phyloP scores from a whole-genome alignment of 1,140 invertebrate species.

The Watersipora subatra region DNA sequence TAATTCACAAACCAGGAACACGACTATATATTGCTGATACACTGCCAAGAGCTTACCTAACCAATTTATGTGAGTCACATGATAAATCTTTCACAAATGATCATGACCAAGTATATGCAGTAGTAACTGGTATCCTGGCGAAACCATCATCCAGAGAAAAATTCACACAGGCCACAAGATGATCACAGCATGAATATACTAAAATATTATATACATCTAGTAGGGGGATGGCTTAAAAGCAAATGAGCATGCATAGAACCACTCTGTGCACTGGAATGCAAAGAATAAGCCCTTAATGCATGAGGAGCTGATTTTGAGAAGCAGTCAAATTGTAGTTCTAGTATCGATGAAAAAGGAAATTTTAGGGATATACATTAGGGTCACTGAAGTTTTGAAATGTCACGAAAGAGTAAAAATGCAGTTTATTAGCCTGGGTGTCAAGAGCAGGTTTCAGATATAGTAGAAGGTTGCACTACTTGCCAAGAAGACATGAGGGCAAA shows the following conservation, averaged over 20 bases:
- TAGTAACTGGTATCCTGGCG: background rate
- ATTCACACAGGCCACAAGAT: background rate
- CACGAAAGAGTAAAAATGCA: no score
- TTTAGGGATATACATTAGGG: no score
- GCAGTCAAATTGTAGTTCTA: no score
- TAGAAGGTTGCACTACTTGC: no score
- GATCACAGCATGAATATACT: background rate
- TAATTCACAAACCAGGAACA: conserved; percentile 30
- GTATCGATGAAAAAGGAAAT: no score
- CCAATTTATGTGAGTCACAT: background rate
- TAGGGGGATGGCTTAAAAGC: background rate
- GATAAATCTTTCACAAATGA: background rate
- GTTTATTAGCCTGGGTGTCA: no score
- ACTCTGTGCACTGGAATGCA: no score
- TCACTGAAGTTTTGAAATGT: no score
- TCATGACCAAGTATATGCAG: background rate
- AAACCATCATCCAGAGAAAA: background rate
- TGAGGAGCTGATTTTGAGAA: no score
- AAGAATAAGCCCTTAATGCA: no score
- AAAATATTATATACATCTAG: background rate
- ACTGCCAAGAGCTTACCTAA: conserved; percentile 14
- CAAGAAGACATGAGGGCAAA: no score
- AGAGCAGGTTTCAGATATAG: no score
- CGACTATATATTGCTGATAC: conserved; percentile 34
- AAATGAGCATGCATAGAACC: background rate